phyloP scores from a whole-genome alignment of 2,888 invertebrate species.

The Drosophila eohydei region DNA sequence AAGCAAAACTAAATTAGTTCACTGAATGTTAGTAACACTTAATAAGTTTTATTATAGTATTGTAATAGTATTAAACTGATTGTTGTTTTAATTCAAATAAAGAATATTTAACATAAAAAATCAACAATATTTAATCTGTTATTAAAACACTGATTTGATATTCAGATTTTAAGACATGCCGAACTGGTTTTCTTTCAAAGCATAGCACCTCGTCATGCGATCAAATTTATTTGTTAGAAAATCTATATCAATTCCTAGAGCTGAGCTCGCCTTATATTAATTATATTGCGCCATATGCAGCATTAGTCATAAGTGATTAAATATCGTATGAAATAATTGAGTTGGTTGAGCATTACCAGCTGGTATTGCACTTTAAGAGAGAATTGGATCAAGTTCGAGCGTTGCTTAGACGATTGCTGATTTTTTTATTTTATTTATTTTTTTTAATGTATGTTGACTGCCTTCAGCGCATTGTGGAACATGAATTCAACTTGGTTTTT shows the following conservation, averaged over 20 bases:
- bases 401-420: conserved; percentile 18
- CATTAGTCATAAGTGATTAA: conserved; percentile 3
- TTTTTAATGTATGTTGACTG: conserved; percentile 40
- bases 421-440: conserved; percentile 14
- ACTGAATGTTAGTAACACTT: background rate
- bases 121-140: background rate
- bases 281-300: conserved; percentile 3
- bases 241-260: conserved; percentile 1
- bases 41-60: background rate
- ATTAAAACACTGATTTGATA: background rate
- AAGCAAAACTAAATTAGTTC: background rate
- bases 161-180: background rate
- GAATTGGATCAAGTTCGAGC: conserved; percentile 74
- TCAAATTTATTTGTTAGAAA: background rate
- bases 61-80: background rate
- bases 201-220: background rate
- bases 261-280: background rate
- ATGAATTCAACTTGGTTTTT: conserved; percentile 36
- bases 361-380: conserved; percentile 49
- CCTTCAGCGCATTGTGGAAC: conserved; percentile 41
- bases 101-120: background rate
- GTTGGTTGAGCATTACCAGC: conserved; percentile 35
- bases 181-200: conserved; percentile 6
- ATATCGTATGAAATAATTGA: conserved; percentile 16
- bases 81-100: too few relatives aligned